Evolutionary conservation across 2,113 vertebrate species (phyloP), one percentile per base, ranked within the genome.

Genomic region (Chaetodon auriga): DNA sequence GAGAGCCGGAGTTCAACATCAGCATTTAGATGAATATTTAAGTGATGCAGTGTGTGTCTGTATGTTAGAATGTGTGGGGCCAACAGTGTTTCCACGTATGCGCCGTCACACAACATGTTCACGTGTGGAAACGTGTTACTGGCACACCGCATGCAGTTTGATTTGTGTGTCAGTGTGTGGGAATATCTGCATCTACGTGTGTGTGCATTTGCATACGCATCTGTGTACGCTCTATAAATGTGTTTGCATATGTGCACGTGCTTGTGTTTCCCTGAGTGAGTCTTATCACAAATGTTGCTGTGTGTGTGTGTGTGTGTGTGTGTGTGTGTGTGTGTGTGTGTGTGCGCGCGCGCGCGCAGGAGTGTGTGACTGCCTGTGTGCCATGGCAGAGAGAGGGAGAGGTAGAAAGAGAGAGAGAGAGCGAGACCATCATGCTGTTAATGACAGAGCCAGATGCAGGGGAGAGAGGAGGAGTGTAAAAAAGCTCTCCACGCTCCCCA

Each of bases 401-500:
- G 70, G 84, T 70, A 75, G 61, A 79, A 58, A 82, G 71, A 81
- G 68, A 78, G 68, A 68, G 68, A 76, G 64, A 72, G 81, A 83
- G 82, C 61, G 82, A 88, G 78, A 76, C 80, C 90, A 87, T 93
- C 92, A 92, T 88, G 92, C 78, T 89, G 90, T 92, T 94, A 94
- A 94, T 92, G 94, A 96, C 96, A 93, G 96, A 95, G 95, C 97
- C 97, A 97, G 97, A 97, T 98, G 97, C 97, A 96, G 96, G 95
- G 96, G 96, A 96, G 97, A 96, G 88, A 97, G 95, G 96, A 95
- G 96, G 97, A 97, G 96, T 96, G 96, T 96, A 97, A 96, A 97
- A 96, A 96, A 97, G 96, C 97, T 97, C 96, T 97, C 96, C 96
- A 97, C 97, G 96, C 97, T 96, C 96, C 97, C 97, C 97, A 99